These are phyloP conservation scores for Dryas iulia DNA, from an alignment of 1,140 invertebrate species.

Conservation along the genomic window DNA sequence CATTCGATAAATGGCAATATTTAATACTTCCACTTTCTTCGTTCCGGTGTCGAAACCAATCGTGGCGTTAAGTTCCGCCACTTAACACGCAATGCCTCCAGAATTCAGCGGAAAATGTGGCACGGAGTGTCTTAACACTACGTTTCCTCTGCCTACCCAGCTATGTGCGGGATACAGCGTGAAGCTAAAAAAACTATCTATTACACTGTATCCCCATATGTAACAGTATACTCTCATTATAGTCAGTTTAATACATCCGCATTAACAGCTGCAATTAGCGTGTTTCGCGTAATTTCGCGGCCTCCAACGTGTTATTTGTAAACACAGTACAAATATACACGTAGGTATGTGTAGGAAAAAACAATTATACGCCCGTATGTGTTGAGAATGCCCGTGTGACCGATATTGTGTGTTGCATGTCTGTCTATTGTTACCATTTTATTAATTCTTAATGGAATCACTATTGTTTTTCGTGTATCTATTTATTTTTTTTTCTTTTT, in stretches of 20 bases:
- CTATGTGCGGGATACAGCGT: too few relatives aligned
- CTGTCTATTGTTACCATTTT: background rate
- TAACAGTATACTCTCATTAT: constrained; percentile 43
- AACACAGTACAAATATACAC: constrained; percentile 19
- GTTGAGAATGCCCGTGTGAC: constrained; percentile 2
- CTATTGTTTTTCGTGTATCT: background rate
- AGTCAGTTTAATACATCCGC: constrained; percentile 52
- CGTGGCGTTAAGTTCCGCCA: too few relatives aligned
- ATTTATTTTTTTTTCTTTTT: too few relatives aligned
- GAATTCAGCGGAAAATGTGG: too few relatives aligned
- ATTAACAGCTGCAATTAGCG: constrained; percentile 61
- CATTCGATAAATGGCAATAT: too few relatives aligned
- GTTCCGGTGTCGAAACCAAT: too few relatives aligned
- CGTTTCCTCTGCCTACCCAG: too few relatives aligned
- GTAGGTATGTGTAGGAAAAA: constrained; percentile 1
- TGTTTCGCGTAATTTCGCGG: constrained; percentile 43
- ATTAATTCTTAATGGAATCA: background rate
- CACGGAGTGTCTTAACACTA: too few relatives aligned
- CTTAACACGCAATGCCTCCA: too few relatives aligned
- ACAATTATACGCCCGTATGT: background rate
- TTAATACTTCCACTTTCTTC: too few relatives aligned
- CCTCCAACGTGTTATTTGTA: constrained; percentile 46
- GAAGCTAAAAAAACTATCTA: too few relatives aligned
- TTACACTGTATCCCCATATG: constrained; percentile 6
- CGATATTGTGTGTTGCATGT: background rate